Evolutionary conservation across 2,888 invertebrate species (phyloP).

Genomic region (Pasiphila rectangulata): DNA sequence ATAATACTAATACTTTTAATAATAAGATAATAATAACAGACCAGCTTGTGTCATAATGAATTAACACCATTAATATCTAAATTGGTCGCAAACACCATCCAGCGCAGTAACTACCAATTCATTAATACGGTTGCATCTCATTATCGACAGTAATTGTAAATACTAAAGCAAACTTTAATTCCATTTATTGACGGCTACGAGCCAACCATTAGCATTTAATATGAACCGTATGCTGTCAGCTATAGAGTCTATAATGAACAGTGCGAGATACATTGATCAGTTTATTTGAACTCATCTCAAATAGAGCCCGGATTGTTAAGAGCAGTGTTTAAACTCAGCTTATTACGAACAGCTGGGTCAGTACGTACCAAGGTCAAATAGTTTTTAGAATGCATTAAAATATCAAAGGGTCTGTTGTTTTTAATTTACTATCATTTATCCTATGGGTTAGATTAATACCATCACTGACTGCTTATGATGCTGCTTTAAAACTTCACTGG

Average conservation of each 20-base stretch:
- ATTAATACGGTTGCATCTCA: slow-evolving; percentile 44
- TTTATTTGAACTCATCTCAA: slow-evolving; percentile 38
- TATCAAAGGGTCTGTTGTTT: too few species aligned
- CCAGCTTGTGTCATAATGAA: too few species aligned
- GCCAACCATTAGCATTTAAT: slow-evolving; percentile 1
- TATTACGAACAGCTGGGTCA: slow-evolving; percentile 3
- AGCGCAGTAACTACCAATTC: slow-evolving; percentile 24
- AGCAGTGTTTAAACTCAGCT: slow-evolving; percentile 39
- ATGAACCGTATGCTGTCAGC: background rate
- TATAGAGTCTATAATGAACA: slow-evolving; percentile 7
- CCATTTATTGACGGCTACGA: slow-evolving; percentile 37
- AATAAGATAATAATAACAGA: too few species aligned
- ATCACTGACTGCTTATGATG: too few species aligned
- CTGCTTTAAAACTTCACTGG: too few species aligned
- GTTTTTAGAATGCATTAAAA: too few species aligned
- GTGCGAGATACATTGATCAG: slow-evolving; percentile 21
- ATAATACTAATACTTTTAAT: too few species aligned
- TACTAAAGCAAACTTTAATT: slow-evolving; percentile 57
- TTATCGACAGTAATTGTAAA: slow-evolving; percentile 54
- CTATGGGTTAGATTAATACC: too few species aligned
- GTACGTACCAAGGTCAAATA: background rate
- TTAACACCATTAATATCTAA: slow-evolving; percentile 21
- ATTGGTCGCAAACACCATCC: slow-evolving; percentile 22
- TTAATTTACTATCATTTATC: too few species aligned
- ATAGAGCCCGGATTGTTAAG: slow-evolving; percentile 45